Percentiles rank a stretch among this genome's conserved stretches.
phyloP scores from a whole-genome alignment of 2,113 vertebrate genomes.

The Aegypius monachus region DNA sequence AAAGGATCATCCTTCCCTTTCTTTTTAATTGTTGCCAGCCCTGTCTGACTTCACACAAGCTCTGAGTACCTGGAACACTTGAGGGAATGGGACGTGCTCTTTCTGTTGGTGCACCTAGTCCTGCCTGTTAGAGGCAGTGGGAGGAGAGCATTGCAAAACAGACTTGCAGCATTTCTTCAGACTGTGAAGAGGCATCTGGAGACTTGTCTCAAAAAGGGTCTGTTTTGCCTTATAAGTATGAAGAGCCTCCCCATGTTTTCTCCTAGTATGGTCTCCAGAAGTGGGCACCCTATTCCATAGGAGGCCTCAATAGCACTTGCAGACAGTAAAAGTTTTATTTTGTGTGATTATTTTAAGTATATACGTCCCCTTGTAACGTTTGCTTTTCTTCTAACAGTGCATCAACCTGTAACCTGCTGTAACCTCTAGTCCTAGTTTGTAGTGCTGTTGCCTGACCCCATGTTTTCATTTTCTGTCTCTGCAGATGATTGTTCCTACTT shows the following conservation, averaged over 20 bases:
- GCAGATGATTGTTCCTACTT: background rate
- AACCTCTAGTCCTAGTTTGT: background rate
- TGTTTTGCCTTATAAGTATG: background rate
- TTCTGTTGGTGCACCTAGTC: fast-evolving
- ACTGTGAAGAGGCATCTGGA: background rate
- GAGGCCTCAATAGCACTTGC: background rate
- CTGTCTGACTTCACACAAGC: background rate
- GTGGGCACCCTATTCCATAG: background rate
- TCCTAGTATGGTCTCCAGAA: background rate
- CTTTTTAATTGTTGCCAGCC: background rate
- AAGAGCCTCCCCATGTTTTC: background rate
- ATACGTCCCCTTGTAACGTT: fast-evolving
- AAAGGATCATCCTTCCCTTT: fast-evolving
- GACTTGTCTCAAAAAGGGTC: background rate
- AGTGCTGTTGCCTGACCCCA: background rate
- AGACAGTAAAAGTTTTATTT: background rate
- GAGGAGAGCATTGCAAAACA: background rate
- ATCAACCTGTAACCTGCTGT: background rate
- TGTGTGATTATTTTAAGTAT: background rate
- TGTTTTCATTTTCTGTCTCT: background rate
- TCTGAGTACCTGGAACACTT: fast-evolving
- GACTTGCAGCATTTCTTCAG: background rate
- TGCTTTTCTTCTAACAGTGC: background rate
- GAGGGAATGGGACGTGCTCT: too few species aligned
- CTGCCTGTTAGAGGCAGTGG: background rate